Conservation (phyloP, 2,888 invertebrate species). For the Hyppa rectilinea region DNA sequence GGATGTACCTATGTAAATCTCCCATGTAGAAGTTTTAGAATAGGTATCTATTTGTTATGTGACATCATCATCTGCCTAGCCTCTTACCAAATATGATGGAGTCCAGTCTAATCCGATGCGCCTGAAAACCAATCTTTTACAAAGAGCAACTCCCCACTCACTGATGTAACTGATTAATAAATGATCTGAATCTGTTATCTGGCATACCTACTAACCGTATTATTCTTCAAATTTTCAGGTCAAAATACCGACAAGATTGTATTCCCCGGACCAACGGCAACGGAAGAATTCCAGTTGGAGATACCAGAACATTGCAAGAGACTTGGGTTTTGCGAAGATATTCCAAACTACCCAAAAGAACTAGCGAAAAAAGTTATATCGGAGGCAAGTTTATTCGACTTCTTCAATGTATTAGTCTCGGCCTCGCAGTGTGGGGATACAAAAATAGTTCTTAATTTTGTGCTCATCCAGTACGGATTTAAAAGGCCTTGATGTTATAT, state of each 20-base stretch:
- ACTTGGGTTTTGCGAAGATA: conserved; percentile 76
- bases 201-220: background rate
- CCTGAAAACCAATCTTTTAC: background rate
- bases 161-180: background rate
- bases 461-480: background rate
- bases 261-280: conserved; percentile 78
- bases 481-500: background rate
- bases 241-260: conserved; percentile 69
- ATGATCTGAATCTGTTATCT: background rate
- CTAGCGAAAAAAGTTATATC: conserved; percentile 68
- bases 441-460: background rate
- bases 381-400: conserved; percentile 62
- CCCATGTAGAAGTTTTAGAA: background rate
- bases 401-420: background rate
- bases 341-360: conserved; percentile 79
- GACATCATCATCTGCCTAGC: background rate
- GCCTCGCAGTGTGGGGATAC: background rate
- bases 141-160: background rate
- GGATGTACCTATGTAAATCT: background rate
- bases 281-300: conserved; percentile 59
- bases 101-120: background rate
- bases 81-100: background rate
- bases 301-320: conserved; percentile 70
- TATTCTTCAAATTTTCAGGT: conserved; percentile 57
- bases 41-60: background rate